Evolutionary conservation across 2,797 vertebrate genomes (phyloP).

Genomic region (Hoplostethus mediterraneus): DNA sequence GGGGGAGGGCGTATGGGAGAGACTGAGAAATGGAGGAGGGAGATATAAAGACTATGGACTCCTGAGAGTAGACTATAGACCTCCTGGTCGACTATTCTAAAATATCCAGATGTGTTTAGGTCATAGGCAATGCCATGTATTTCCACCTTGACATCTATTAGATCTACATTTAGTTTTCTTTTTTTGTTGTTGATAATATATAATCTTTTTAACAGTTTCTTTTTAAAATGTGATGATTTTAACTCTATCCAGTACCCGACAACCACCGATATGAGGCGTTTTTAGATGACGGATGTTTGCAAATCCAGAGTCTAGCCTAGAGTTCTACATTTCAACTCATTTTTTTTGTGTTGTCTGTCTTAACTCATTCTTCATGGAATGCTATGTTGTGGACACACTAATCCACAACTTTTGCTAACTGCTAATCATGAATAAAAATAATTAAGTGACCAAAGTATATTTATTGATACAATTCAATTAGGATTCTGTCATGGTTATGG

Average conservation of each 20-base stretch:
- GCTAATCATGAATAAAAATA: conserved; percentile 76
- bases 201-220: conserved; percentile 82
- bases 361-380: conserved; percentile 48
- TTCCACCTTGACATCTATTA: conserved; percentile 84
- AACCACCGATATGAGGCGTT: conserved; percentile 44
- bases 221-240: conserved; percentile 76
- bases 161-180: conserved; percentile 77
- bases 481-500: conserved; percentile 36
- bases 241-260: conserved; percentile 65
- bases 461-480: conserved; percentile 76
- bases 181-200: conserved; percentile 78
- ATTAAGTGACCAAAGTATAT: conserved; percentile 83
- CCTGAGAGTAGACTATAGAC: conserved; percentile 77
- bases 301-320: conserved; percentile 40
- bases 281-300: conserved; percentile 36
- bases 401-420: conserved; percentile 67
- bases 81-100: conserved; percentile 78
- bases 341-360: conserved; percentile 62
- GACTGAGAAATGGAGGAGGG: conserved; percentile 40
- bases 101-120: conserved; percentile 82
- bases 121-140: conserved; percentile 80
- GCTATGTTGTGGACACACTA: conserved; percentile 63
- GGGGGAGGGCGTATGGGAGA: conserved; percentile 63
- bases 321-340: conserved; percentile 55
- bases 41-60: conserved; percentile 71